Evolutionary conservation across 1,140 invertebrate species (phyloP), one percentile per base, ranked within the genome.

Genomic region (Trypoxylus dichotomus): DNA sequence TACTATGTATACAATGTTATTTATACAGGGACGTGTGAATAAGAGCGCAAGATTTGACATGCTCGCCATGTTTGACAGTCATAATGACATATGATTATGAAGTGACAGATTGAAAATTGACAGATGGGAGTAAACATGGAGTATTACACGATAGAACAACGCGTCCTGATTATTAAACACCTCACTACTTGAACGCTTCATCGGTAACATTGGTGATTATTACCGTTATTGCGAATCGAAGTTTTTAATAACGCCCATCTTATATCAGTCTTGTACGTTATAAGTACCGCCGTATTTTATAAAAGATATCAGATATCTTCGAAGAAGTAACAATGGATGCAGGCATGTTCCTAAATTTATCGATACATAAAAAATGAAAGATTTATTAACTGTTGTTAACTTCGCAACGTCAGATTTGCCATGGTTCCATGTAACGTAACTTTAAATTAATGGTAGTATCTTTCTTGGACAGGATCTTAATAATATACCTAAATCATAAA

Each of bases 301-400:
- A 6, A 15, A 1, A n/a, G 47, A 68, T 68, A 68, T 27, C 21
- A 13, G 6, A 68, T 8, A 68, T 68, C 7, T 27, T 68, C 8
- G 60, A 15, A 19, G 60, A 68, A 24, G 24, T 27, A 68, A 68
- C 60, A 68, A 68, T 68, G 24, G 19, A 29, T n/a, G 11, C 1
- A 8, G 24, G 21, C 27, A 27, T 24, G 24, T 25, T 25, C 15
- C 27, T 27, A 68, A 68, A 68, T 68, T 68, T 68, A 68, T 68
- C 60, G 8, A 29, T 68, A 21, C 24, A 68, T 68, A 27, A 68
- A 68, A 58, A 68, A 24, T 13, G 21, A 68, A 68, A 68, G 60
- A 68, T 68, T 68, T 68, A 68, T 68, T 68, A 21, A 3, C 8
- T 8, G 60, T 68, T 68, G 60, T 27, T 68, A 68, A 68, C 25